A percentile compares a stretch with the other conserved stretches of the same genome.
These are phyloP conservation scores for Procambarus virginalis DNA, from an alignment of 1,140 invertebrate genomes.

Conservation along the genomic window DNA sequence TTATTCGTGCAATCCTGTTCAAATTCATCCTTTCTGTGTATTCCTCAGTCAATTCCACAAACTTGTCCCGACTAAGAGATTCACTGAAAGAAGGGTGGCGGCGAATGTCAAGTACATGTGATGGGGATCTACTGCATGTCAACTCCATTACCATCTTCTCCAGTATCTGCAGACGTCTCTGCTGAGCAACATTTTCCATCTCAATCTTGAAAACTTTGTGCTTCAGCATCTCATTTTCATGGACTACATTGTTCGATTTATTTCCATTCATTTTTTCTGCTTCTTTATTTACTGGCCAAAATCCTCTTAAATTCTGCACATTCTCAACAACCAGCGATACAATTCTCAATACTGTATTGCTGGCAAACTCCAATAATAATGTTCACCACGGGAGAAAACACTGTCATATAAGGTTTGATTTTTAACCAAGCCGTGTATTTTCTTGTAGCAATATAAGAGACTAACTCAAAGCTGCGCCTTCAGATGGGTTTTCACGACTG, in stretches of 20 bases:
- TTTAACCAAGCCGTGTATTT: too few species aligned
- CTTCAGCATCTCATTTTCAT: slow-evolving; percentile 32
- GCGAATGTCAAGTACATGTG: neutral
- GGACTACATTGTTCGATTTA: neutral
- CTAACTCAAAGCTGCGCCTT: too few species aligned
- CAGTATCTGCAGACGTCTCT: slow-evolving; percentile 47
- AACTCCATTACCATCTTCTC: slow-evolving; percentile 55
- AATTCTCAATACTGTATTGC: too few species aligned
- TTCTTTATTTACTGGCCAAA: neutral
- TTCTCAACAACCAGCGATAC: neutral
- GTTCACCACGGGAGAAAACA: too few species aligned
- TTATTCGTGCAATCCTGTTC: neutral
- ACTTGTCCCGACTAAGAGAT: neutral
- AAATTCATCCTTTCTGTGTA: neutral
- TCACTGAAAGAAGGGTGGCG: neutral
- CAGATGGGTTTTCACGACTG: too few species aligned
- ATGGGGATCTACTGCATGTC: neutral
- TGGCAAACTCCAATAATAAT: too few species aligned
- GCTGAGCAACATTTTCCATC: slow-evolving; percentile 43
- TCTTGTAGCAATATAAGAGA: too few species aligned
- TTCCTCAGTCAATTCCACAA: neutral
- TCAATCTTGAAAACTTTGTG: slow-evolving; percentile 40
- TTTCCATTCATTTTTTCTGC: neutral
- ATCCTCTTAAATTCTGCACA: neutral
- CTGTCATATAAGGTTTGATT: too few species aligned